Conservation (phyloP, 2,113 vertebrate species). For the Anarrhichthys ocellatus region DNA sequence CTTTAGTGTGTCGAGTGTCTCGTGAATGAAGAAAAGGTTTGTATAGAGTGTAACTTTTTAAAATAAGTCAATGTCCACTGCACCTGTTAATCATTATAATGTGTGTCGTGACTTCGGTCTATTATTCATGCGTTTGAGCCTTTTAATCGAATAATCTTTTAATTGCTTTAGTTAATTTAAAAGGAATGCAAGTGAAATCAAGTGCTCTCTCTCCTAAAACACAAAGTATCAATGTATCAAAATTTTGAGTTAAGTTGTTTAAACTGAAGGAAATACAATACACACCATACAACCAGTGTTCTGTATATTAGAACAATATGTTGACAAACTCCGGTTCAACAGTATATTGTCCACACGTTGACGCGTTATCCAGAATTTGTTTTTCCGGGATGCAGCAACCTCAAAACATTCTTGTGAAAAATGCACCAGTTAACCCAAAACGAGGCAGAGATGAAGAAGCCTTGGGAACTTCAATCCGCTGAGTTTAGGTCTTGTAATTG, state of each 20-base stretch:
- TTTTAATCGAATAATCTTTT: conserved; percentile 15
- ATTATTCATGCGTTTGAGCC: conserved; percentile 43
- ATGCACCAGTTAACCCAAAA: conserved; percentile 3
- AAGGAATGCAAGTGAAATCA: conserved; percentile 42
- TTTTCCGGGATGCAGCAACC: background rate
- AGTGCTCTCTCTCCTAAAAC: conserved; percentile 34
- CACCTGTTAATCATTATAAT: conserved; percentile 59
- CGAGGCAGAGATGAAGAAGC: conserved; percentile 28
- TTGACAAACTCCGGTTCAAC: background rate
- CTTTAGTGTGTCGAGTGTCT: conserved; percentile 7
- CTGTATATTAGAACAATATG: conserved; percentile 11
- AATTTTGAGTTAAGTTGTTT: conserved; percentile 1
- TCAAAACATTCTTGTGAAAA: conserved; percentile 31
- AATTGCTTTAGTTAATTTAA: conserved; percentile 49
- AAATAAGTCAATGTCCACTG: conserved; percentile 28
- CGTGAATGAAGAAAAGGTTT: conserved; percentile 4
- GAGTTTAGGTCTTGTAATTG: conserved; percentile 46
- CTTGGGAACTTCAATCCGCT: conserved; percentile 34
- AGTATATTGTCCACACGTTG: background rate
- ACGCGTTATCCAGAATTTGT: background rate
- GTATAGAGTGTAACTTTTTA: conserved; percentile 24
- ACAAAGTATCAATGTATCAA: conserved; percentile 48
- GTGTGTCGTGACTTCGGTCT: conserved; percentile 39
- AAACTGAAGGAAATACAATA: conserved; percentile 21
- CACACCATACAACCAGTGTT: background rate